phyloP scores from a whole-genome alignment of 2,888 invertebrate species.

The Therioaphis trifolii region DNA sequence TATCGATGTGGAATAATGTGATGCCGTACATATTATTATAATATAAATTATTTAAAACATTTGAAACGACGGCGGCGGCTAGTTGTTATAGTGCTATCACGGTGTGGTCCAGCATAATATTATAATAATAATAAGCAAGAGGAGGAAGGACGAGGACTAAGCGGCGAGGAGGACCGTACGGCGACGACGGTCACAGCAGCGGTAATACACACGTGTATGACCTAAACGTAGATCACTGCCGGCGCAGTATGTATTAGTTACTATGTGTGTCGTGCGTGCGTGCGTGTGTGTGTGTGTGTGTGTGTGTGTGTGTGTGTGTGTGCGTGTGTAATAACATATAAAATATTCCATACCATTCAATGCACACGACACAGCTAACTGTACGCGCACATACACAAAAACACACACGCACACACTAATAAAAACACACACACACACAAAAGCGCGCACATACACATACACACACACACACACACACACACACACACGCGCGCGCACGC shows the following conservation, averaged over 20 bases:
- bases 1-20: constrained; percentile 11
- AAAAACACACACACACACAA: not conserved
- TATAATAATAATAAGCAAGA: not conserved
- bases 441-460: not conserved
- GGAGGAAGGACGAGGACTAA: not conserved
- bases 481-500: not conserved
- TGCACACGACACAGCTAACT: not conserved
- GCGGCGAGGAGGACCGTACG: not conserved
- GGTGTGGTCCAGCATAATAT: not conserved
- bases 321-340: not conserved
- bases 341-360: constrained; percentile 18
- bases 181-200: not conserved
- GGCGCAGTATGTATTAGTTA: not conserved
- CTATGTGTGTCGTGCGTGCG: not conserved
- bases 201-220: constrained; percentile 40
- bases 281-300: not conserved
- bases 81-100: not conserved
- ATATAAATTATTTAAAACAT: constrained; percentile 26
- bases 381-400: not conserved
- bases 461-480: not conserved
- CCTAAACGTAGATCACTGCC: constrained; percentile 1
- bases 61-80: not conserved
- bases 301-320: constrained; percentile 10
- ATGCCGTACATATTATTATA: not conserved
- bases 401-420: not conserved